Conservation (phyloP, 2,113 vertebrate genomes). For the Daboia siamensis region DNA sequence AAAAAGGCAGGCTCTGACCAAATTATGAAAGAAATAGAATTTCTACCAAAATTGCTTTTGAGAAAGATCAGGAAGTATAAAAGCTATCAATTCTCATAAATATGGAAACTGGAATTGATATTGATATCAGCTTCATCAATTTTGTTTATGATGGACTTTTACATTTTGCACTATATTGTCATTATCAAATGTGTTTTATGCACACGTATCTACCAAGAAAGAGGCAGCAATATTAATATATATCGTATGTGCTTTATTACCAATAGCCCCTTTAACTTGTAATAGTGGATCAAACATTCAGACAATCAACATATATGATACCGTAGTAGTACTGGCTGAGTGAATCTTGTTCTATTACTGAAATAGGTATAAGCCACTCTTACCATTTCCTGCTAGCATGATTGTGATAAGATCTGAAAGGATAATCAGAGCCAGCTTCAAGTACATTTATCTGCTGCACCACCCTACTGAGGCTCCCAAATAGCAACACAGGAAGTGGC, state of each 20-base stretch:
- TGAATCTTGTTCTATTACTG: constrained; percentile 6
- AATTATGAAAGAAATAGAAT: neutral
- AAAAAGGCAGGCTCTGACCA: neutral
- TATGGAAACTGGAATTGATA: neutral
- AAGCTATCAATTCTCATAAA: neutral
- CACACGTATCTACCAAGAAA: neutral
- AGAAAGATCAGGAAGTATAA: constrained; percentile 24
- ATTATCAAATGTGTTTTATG: neutral
- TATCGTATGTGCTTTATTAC: neutral
- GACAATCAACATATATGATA: constrained; percentile 12
- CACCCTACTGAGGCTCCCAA: neutral
- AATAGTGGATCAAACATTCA: neutral
- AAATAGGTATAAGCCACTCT: constrained; percentile 27
- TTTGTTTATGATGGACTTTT: neutral
- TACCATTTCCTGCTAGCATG: constrained; percentile 60
- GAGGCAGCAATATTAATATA: neutral
- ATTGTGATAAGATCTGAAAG: constrained; percentile 38
- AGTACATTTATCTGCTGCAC: neutral
- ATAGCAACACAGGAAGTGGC: constrained; percentile 11
- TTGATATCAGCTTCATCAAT: neutral
- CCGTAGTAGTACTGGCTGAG: neutral
- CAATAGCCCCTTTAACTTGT: neutral
- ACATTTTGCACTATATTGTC: neutral
- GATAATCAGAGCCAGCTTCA: constrained; percentile 27
- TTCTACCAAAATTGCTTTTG: neutral